A percentile compares a stretch with the other conserved stretches of the same genome.
Conservation (phyloP, 2,888 invertebrate species). For the Netelia virgata region DNA sequence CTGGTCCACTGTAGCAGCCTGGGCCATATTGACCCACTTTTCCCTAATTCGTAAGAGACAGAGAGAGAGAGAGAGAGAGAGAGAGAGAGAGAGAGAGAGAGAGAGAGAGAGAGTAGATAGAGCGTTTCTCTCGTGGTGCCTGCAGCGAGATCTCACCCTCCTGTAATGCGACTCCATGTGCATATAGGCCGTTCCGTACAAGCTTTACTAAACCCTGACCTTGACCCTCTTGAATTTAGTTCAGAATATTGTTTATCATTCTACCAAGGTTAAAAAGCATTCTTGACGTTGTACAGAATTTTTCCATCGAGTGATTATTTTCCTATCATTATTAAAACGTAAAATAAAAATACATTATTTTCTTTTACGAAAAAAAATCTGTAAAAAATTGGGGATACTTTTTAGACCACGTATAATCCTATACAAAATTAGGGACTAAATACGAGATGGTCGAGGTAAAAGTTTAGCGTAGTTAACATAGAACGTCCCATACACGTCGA, state of each 20-base stretch:
- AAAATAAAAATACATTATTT: not conserved
- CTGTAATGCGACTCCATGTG: slow-evolving; percentile 38
- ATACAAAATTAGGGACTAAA: not conserved
- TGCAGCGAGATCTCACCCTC: slow-evolving; percentile 55
- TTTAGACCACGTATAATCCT: not conserved
- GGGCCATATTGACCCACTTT: no score
- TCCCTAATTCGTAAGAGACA: slow-evolving; percentile 28
- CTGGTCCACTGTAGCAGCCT: no score
- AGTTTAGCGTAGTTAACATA: no score
- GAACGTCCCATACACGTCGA: not conserved
- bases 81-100: slow-evolving; percentile 25
- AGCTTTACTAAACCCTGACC: not conserved
- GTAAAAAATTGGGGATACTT: not conserved
- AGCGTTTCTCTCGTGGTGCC: slow-evolving; percentile 32
- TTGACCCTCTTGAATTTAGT: not conserved
- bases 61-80: slow-evolving; percentile 24
- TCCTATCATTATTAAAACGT: not conserved
- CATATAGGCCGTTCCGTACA: not conserved
- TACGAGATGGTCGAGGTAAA: not conserved
- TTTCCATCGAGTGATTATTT: not conserved
- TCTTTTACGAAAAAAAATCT: not conserved
- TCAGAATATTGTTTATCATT: not conserved
- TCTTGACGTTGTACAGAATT: not conserved
- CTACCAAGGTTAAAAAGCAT: not conserved
- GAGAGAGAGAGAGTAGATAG: slow-evolving; percentile 25